These are phyloP conservation scores for Dreissena polymorpha DNA, from an alignment of 1,140 invertebrate genomes.

Conservation along the genomic window DNA sequence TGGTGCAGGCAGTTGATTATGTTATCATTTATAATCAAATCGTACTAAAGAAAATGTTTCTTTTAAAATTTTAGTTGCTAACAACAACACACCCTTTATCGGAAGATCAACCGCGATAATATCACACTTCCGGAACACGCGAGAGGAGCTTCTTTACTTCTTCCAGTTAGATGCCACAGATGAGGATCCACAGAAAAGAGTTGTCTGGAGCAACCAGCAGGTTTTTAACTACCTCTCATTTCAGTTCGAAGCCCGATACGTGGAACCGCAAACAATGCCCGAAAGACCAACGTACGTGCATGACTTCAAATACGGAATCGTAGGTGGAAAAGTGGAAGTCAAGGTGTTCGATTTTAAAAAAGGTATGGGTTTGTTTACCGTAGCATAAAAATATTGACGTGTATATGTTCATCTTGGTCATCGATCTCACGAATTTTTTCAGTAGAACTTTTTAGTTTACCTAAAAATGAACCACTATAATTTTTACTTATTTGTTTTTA, in stretches of 20 bases:
- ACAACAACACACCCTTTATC: constrained; percentile 10
- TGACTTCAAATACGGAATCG: not conserved
- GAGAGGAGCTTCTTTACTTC: constrained; percentile 2
- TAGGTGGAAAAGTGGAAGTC: not conserved
- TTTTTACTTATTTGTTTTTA: too few relatives aligned
- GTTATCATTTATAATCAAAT: too few relatives aligned
- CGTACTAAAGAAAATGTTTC: too few relatives aligned
- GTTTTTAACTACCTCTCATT: constrained; percentile 17
- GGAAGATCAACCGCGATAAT: constrained; percentile 12
- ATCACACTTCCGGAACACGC: not conserved
- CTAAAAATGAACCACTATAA: too few relatives aligned
- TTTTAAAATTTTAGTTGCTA: not conserved
- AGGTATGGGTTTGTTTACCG: too few relatives aligned
- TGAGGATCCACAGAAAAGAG: not conserved
- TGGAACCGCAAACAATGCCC: not conserved
- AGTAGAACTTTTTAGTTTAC: too few relatives aligned
- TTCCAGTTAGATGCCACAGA: constrained; percentile 24
- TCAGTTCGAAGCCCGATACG: constrained; percentile 8
- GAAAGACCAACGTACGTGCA: constrained; percentile 15
- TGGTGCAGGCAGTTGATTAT: too few relatives aligned
- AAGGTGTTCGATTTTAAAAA: not conserved
- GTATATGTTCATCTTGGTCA: too few relatives aligned
- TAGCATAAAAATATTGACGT: too few relatives aligned
- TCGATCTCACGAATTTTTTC: too few relatives aligned
- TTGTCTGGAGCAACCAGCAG: constrained; percentile 29